Evolutionary conservation across 2,113 vertebrate species (phyloP).

Genomic region (Amazona guildingii): DNA sequence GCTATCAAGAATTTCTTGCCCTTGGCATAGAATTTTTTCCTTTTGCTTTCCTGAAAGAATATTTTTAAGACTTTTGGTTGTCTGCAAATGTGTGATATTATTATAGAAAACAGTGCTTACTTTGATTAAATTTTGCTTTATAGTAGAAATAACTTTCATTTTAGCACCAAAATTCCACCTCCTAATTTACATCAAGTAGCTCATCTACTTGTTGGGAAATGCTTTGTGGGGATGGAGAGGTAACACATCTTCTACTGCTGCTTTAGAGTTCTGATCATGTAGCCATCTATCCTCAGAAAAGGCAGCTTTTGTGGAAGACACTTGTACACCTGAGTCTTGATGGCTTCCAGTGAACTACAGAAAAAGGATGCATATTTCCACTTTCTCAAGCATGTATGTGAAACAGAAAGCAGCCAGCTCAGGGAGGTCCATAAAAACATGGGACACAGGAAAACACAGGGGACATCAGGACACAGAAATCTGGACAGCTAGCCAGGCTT

Average conservation of each 20-base stretch:
- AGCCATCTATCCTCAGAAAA: not conserved
- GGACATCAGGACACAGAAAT: not conserved
- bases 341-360: not conserved
- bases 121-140: conserved; percentile 22
- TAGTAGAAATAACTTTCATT: conserved; percentile 29
- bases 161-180: not conserved
- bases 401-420: not conserved
- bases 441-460: not conserved
- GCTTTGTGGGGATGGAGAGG: not conserved
- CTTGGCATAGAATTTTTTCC: not conserved
- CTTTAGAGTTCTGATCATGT: not conserved
- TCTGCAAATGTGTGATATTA: not conserved
- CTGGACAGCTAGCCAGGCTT: not conserved
- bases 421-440: not conserved
- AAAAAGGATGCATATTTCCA: not conserved
- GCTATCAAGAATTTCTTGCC: not conserved
- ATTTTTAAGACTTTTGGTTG: conserved; percentile 34
- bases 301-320: not conserved
- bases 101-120: not conserved
- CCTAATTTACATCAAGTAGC: not conserved
- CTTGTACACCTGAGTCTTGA: not conserved
- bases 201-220: not conserved
- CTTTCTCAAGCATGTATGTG: not conserved
- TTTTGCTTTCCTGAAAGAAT: not conserved
- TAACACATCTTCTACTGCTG: not conserved